Evolutionary conservation across 2,888 invertebrate species (phyloP), one percentile per base, ranked within the genome.

Genomic region (Scaptomyza parva): DNA sequence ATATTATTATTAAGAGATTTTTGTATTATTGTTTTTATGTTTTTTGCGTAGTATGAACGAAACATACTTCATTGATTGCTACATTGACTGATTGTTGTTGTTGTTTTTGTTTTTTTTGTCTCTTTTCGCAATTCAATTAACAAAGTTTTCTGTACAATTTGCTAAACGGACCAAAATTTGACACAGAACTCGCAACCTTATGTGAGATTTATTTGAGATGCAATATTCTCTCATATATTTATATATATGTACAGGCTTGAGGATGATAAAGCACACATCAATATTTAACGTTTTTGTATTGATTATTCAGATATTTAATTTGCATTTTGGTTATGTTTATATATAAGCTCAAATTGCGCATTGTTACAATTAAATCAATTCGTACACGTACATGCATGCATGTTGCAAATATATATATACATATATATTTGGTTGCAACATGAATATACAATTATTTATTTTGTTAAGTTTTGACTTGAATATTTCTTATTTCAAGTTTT

Each of bases 11-110:
- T 37, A n/a, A n/a, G n/a, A n/a, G n/a, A n/a, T n/a, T n/a, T n/a
- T n/a, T n/a, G n/a, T n/a, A n/a, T n/a, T n/a, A n/a, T n/a, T n/a
- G n/a, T n/a, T n/a, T n/a, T n/a, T n/a, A n/a, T n/a, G n/a, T n/a
- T n/a, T n/a, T n/a, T n/a, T n/a, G n/a, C n/a, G 33, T 35, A 40
- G 33, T 41, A 59, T 48, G 68, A 71, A 73, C 72, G 68, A 78
- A 74, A 68, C 71, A 66, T 75, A 79, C 83, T 77, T 82, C 75
- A 82, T 85, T 85, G 83, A 75, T 82, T 77, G 80, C 70, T 71
- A 75, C 75, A 79, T 80, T 83, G 80, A 80, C 83, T 77, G 80
- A 83, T 80, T 82, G 69, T 62, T 68, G 52, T 30, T 12, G 8
- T 41, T 45, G 6, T 40, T 43, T 48, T 40, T 47, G 5, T 35